Evolutionary conservation across 2,797 vertebrate species (phyloP), one percentile per base, ranked within the genome.

Genomic region (Spizella passerina): DNA sequence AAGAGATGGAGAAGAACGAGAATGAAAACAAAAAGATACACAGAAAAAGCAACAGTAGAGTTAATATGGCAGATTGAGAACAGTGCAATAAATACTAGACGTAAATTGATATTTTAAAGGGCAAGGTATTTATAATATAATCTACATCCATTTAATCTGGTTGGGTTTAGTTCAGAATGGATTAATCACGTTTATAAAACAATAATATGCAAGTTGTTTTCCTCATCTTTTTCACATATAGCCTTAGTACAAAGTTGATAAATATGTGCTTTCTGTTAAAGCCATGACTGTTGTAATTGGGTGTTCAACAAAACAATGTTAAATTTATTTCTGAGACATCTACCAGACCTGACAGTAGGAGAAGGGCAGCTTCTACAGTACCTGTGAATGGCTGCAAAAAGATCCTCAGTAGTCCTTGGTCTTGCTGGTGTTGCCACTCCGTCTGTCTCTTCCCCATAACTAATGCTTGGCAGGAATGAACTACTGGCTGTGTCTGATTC

Each of bases 301-400:
- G 10, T 52, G 55, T 41, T 68, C 72, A 21, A 73, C n/a, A 86
- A 86, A 94, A 66, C 10, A 59, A 23, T 1, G 8, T 29, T 59
- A n/a, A 41, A 75, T 46, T 69, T 23, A 38, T 86, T 77, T 75
- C 32, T 77, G 50, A 76, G 49, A 83, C 29, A 87, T 60, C 57
- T 91, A 88, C 38, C 0, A 0, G 60, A 87, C 32, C 14, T 27
- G 68, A 77, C n/a, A 57, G 72, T 4, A 56, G 2, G 19, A 21
- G 29, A 56, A 68, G 13, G 26, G 32, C 34, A 75, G 44, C 82
- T 76, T 88, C 77, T 83, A 26, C 50, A 73, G 68, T 99, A 99
- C 99, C 99, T 99, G 98, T 99, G 99, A 97, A 99, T 99, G 88
- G 97, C 99, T 47, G 99, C 99, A 65, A 99, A 99, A 61, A 99